Base-by-base conservation (phyloP, 2,888 invertebrate genomes). In the Salpingus planirostris region DNA sequence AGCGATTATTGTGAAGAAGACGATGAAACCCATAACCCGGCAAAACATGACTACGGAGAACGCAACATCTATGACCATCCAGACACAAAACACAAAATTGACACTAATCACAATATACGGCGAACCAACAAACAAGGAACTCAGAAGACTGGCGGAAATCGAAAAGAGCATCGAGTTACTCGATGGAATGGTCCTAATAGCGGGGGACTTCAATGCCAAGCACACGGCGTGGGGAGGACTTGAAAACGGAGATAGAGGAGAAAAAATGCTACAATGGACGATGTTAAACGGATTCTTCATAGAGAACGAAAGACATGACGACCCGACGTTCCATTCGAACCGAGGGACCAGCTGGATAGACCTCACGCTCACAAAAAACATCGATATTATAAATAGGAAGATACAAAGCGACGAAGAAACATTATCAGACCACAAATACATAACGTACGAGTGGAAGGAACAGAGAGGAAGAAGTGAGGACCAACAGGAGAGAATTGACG, bases 401-500 rank as follows among this genome's bases (percentile, higher is more conserved):
- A 40, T 47, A 5, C 1, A 15, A 4, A n/a, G n/a, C n/a, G 33
- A 31, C 1, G 36, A 38, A 2, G 44, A 48, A 8, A 33, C 24
- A 0, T 23, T 46, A 6, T 43, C 44, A 24, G 43, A 43, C 22
- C 48, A 48, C 23, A 26, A n/a, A n/a, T n/a, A n/a, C n/a, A n/a
- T n/a, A n/a, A n/a, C n/a, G n/a, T n/a, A n/a, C n/a, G n/a, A n/a
- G n/a, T n/a, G n/a, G n/a, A n/a, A n/a, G n/a, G n/a, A n/a, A n/a
- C n/a, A n/a, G n/a, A n/a, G n/a, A n/a, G n/a, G n/a, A n/a, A n/a
- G n/a, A n/a, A n/a, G n/a, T n/a, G n/a, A n/a, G n/a, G n/a, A n/a
- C n/a, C n/a, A n/a, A n/a, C n/a, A n/a, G n/a, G n/a, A n/a, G n/a
- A n/a, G n/a, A n/a, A n/a, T n/a, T n/a, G n/a, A n/a, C n/a, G n/a